Evolutionary conservation across 2,888 invertebrate species (phyloP).

Genomic region (Selenia dentaria): DNA sequence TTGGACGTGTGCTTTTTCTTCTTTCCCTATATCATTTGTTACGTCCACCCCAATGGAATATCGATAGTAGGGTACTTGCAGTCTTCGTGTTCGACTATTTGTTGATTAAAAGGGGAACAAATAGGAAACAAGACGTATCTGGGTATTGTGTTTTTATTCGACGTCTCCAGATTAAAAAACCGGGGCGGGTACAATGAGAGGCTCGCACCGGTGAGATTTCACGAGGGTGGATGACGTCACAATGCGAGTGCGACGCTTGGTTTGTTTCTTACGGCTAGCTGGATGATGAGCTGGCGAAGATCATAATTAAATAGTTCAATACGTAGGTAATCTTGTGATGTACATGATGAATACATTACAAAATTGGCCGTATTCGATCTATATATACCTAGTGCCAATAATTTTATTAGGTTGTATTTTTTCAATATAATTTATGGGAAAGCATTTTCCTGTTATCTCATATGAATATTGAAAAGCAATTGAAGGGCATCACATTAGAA

Average conservation of each 20-base stretch:
- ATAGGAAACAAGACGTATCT: slow-evolving; percentile 64
- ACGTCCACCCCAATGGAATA: slow-evolving; percentile 34
- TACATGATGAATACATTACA: no score
- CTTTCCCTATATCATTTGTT: slow-evolving; percentile 44
- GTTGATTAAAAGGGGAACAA: slow-evolving; percentile 68
- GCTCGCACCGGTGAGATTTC: slow-evolving; percentile 51
- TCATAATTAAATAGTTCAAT: no score
- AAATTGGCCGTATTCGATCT: no score
- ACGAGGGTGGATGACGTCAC: slow-evolving; percentile 60
- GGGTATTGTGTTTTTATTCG: slow-evolving; percentile 75
- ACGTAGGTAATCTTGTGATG: no score
- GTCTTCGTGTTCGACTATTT: slow-evolving; percentile 46
- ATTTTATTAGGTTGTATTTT: no score
- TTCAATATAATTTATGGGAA: no score
- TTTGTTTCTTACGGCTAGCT: slow-evolving; percentile 39
- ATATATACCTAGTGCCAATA: no score
- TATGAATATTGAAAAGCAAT: no score
- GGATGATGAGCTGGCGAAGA: no score
- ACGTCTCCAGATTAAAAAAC: slow-evolving; percentile 80
- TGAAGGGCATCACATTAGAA: no score
- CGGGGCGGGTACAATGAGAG: slow-evolving; percentile 72
- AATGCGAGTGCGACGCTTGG: slow-evolving; percentile 61
- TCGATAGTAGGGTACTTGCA: slow-evolving; percentile 35
- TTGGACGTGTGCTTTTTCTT: slow-evolving; percentile 58
- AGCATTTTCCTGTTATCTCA: no score